These are phyloP conservation scores for Patella caerulea DNA, from an alignment of 2,888 invertebrate genomes.

Conservation along the genomic window DNA sequence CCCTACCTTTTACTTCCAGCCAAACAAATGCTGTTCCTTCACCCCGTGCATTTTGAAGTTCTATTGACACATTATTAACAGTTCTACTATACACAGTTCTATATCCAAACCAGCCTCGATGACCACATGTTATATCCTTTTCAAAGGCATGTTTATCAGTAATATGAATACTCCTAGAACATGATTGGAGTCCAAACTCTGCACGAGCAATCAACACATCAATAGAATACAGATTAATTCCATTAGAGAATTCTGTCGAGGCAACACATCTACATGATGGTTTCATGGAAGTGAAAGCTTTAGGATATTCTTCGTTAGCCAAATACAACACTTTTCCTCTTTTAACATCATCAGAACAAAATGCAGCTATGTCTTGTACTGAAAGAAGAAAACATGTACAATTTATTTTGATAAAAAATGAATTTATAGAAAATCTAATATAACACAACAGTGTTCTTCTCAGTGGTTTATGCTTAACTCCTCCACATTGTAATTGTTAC, in stretches of 20 bases:
- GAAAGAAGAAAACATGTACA: constrained; percentile 24
- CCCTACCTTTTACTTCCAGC: constrained; percentile 57
- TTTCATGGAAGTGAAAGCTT: constrained; percentile 41
- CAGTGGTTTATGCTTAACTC: too few species aligned
- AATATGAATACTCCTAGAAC: constrained; percentile 48
- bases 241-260: constrained; percentile 46
- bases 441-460: too few species aligned
- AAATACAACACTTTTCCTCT: constrained; percentile 54
- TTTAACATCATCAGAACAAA: constrained; percentile 54
- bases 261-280: constrained; percentile 56
- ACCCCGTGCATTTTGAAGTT: constrained; percentile 44
- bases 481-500: too few species aligned
- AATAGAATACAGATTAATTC: constrained; percentile 51
- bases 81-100: constrained; percentile 53
- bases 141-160: constrained; percentile 42
- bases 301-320: constrained; percentile 57
- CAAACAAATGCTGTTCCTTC: constrained; percentile 57
- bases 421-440: too few species aligned
- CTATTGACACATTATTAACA: constrained; percentile 55
- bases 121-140: constrained; percentile 54
- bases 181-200: constrained; percentile 39
- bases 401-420: too few species aligned
- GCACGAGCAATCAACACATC: constrained; percentile 38
- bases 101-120: constrained; percentile 56
- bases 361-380: constrained; percentile 53